Base-by-base conservation (phyloP, 2,797 vertebrate genomes). In the Podarcis lilfordi region DNA sequence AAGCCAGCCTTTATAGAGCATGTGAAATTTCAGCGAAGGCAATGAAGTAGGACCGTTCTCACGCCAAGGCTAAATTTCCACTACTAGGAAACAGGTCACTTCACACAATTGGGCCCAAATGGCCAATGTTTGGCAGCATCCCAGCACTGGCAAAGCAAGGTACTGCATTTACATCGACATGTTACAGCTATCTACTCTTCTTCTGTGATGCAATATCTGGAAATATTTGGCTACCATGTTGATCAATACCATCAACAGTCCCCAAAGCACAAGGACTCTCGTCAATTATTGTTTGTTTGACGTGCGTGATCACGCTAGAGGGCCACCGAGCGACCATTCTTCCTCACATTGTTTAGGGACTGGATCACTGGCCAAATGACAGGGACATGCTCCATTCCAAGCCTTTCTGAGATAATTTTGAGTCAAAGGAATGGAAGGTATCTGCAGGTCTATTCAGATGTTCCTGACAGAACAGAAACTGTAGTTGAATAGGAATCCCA, bases 1-100 rank as follows among this genome's bases (percentile, higher is more conserved):
- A 91, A 93, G 90, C 84, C 89, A 91, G 90, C 91, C 89, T 85
- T 89, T 91, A 89, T 37, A 21, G 89, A 92, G 45, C 94, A 88
- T 32, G 83, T 29, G 93, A 64, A 80, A 72, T 80, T 92, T 74
- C n/a, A 82, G n/a, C 29, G 69, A 90, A 80, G 3, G 40, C 80
- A 93, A 89, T 88, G 83, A 74, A 64, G 25, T 59, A 90, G 88
- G 79, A 77, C 10, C 29, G 13, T 91, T 43, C 66, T 90, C 88
- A 79, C 7, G 89, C 59, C 0, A 82, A 2, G 77, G 27, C 77
- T 87, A 55, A 94, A 85, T 69, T 85, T 69, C 69, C 69, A 89
- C 79, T 92, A 84, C 82, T 25, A 75, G 45, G 82, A 32, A 88
- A 89, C 45, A 27, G 40, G 85, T 88, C 89, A 88, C 86, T 92